Evolutionary conservation across 2,888 invertebrate species (phyloP).

Genomic region (Atrina japonica): DNA sequence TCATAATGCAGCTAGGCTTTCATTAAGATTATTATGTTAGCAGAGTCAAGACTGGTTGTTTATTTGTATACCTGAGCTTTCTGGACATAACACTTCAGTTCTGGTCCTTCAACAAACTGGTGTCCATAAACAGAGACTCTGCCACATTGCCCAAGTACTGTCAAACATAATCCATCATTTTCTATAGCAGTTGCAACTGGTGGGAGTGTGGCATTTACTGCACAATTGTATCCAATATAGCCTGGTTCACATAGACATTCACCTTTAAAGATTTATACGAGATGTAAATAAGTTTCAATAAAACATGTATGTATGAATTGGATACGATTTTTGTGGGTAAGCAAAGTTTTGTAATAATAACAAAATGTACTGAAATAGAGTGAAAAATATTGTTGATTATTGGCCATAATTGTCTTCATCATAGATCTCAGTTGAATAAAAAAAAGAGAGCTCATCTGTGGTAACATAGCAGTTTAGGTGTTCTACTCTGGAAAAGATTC

Average conservation of each 20-base stretch:
- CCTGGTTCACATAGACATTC: constrained; percentile 50
- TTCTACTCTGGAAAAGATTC: too few relatives aligned
- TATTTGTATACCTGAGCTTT: constrained; percentile 45
- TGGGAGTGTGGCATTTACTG: constrained; percentile 42
- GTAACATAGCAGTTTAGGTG: too few relatives aligned
- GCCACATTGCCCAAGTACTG: constrained; percentile 33
- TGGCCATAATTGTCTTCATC: too few relatives aligned
- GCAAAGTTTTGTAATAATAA: too few relatives aligned
- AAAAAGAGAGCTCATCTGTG: too few relatives aligned
- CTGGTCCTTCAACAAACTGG: constrained; percentile 46
- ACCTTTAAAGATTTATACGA: constrained; percentile 44
- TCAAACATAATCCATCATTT: constrained; percentile 49
- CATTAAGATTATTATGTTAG: too few relatives aligned
- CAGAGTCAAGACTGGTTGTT: neutral
- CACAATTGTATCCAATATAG: constrained; percentile 56
- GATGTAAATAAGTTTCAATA: neutral
- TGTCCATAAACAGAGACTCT: constrained; percentile 49
- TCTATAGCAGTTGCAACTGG: constrained; percentile 41
- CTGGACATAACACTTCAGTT: constrained; percentile 46
- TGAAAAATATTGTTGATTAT: too few relatives aligned
- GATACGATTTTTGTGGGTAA: too few relatives aligned
- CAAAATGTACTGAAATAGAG: too few relatives aligned
- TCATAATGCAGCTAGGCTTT: too few relatives aligned
- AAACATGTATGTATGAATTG: too few relatives aligned
- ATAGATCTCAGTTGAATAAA: too few relatives aligned